Percentiles rank a stretch among this genome's conserved stretches.
These are phyloP conservation scores for Holotrichia oblita DNA, from an alignment of 1,140 invertebrate genomes.

Conservation along the genomic window DNA sequence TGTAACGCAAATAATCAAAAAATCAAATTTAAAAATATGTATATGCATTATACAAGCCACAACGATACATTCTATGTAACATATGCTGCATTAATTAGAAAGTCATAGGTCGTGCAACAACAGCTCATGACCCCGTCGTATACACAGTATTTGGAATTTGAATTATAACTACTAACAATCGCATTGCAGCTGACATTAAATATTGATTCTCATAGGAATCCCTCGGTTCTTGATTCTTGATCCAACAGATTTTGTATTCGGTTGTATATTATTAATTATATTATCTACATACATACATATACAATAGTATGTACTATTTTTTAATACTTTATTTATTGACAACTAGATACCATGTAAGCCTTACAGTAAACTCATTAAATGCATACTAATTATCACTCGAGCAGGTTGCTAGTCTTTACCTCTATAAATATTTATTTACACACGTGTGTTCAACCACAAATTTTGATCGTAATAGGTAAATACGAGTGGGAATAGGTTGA, in stretches of 20 bases:
- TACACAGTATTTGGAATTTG: background rate
- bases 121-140: constrained; percentile 12
- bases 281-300: too few relatives aligned
- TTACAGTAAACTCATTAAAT: background rate
- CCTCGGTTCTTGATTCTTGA: background rate
- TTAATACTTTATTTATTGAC: background rate
- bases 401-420: constrained; percentile 15
- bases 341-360: background rate
- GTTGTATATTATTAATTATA: too few relatives aligned
- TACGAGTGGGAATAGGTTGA: background rate
- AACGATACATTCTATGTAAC: background rate
- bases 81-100: constrained; percentile 30
- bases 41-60: background rate
- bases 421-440: constrained; percentile 13
- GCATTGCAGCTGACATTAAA: background rate
- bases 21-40: background rate
- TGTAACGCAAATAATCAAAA: background rate
- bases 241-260: background rate
- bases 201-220: background rate
- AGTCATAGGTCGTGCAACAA: constrained; percentile 14
- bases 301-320: too few relatives aligned
- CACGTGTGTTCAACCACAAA: background rate
- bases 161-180: background rate
- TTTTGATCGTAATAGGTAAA: constrained; percentile 9
- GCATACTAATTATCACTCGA: constrained; percentile 22